Conservation (phyloP, 2,888 invertebrate species). For the Lithosia quadra region DNA sequence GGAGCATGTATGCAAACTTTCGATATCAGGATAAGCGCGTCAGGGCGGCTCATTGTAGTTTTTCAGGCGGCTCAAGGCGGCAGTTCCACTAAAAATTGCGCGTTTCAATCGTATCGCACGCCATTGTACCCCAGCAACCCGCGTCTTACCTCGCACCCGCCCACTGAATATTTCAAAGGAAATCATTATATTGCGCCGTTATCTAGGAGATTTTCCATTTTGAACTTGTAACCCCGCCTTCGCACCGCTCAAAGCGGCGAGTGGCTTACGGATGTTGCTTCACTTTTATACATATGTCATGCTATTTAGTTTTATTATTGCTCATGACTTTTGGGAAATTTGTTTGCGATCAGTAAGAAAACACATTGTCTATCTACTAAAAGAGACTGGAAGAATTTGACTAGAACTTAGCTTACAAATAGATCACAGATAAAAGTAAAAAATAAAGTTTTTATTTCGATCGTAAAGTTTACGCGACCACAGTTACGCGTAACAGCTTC, state of each 20-base stretch:
- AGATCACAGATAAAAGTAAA: too few relatives aligned
- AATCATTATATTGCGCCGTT: constrained; percentile 42
- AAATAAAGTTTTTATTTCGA: too few relatives aligned
- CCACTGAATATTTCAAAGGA: constrained; percentile 41
- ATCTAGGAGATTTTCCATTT: constrained; percentile 30
- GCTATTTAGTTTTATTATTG: background rate
- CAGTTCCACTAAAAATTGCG: constrained; percentile 22
- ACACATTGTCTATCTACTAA: too few relatives aligned
- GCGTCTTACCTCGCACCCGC: constrained; percentile 14
- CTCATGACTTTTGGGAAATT: background rate
- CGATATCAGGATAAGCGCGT: constrained; percentile 15
- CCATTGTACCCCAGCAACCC: constrained; percentile 29
- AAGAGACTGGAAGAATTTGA: too few relatives aligned
- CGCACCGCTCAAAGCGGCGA: background rate
- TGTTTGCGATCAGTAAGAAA: background rate
- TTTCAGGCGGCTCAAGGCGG: constrained; percentile 37
- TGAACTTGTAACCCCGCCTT: constrained; percentile 17
- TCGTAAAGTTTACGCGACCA: background rate
- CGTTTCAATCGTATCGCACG: constrained; percentile 40
- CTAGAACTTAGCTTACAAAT: background rate
- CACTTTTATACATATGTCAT: constrained; percentile 1
- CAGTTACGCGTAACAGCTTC: background rate
- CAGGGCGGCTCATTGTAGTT: constrained; percentile 43
- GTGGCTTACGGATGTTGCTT: background rate
- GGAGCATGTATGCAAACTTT: constrained; percentile 19